Percentiles rank a stretch among this genome's conserved stretches.
Conservation (phyloP, 2,113 vertebrate species). For the Stigmatopora nigra region DNA sequence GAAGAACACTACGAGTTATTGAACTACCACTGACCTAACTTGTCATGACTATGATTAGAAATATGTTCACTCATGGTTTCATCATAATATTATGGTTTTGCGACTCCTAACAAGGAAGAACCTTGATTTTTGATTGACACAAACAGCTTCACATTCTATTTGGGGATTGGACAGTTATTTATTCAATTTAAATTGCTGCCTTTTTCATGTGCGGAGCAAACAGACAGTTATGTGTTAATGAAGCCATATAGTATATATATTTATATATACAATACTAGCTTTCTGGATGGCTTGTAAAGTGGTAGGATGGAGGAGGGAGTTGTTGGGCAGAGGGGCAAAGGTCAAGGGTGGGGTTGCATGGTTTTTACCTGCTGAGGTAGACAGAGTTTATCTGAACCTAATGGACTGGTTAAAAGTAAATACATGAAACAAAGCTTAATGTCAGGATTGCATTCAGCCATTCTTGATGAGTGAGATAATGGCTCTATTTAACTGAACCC, state of each 20-base stretch:
- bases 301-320: not conserved
- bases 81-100: conserved; percentile 20
- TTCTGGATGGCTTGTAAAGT: conserved; percentile 35
- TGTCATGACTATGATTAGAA: conserved; percentile 3
- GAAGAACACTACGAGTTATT: conserved; percentile 42
- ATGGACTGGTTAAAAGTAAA: conserved; percentile 64
- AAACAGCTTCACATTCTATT: conserved; percentile 49
- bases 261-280: conserved; percentile 51
- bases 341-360: conserved; percentile 70
- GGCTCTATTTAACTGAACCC: not conserved
- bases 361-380: conserved; percentile 60
- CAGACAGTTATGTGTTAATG: conserved; percentile 78
- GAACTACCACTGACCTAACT: conserved; percentile 10
- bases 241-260: conserved; percentile 65
- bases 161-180: conserved; percentile 46
- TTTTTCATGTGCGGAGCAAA: conserved; percentile 68
- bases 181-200: conserved; percentile 57
- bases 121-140: conserved; percentile 65
- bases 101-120: conserved; percentile 47
- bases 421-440: conserved; percentile 24
- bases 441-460: conserved; percentile 11
- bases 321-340: conserved; percentile 44
- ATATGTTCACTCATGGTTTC: conserved; percentile 19
- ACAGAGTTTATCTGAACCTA: conserved; percentile 69
- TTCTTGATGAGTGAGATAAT: conserved; percentile 15